phyloP scores from a whole-genome alignment of 2,797 vertebrate species.

The Silurus aristotelis region DNA sequence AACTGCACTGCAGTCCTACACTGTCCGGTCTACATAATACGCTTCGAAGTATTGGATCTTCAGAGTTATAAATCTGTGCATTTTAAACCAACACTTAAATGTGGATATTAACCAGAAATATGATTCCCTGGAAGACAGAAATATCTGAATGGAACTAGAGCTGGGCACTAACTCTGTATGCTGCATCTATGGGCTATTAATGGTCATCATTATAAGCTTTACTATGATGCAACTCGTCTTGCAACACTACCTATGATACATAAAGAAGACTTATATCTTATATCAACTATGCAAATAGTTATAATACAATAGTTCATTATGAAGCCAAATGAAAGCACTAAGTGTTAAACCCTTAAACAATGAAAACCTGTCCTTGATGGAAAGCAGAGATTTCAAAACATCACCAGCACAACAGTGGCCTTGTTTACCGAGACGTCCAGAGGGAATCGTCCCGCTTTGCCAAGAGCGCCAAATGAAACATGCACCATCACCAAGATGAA shows the following conservation, averaged over 20 bases:
- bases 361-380: not conserved
- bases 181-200: not conserved
- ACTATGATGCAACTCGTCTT: not conserved
- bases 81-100: not conserved
- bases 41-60: not conserved
- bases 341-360: not conserved
- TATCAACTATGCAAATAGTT: not conserved
- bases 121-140: not conserved
- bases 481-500: constrained; percentile 1
- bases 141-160: not conserved
- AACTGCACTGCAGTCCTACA: constrained; percentile 12
- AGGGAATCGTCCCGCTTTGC: constrained; percentile 58
- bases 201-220: not conserved
- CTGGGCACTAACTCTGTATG: not conserved
- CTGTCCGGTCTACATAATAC: constrained; percentile 1
- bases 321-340: not conserved
- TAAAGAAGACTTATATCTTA: too few relatives aligned
- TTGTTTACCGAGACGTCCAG: constrained; percentile 49
- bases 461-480: constrained; percentile 44
- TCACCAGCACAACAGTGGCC: constrained; percentile 35
- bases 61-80: not conserved
- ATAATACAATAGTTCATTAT: not conserved
- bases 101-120: not conserved
- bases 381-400: constrained; percentile 30
- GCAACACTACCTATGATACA: not conserved